Evolutionary conservation across 2,888 invertebrate species (phyloP).

Genomic region (Chrysolina americana): DNA sequence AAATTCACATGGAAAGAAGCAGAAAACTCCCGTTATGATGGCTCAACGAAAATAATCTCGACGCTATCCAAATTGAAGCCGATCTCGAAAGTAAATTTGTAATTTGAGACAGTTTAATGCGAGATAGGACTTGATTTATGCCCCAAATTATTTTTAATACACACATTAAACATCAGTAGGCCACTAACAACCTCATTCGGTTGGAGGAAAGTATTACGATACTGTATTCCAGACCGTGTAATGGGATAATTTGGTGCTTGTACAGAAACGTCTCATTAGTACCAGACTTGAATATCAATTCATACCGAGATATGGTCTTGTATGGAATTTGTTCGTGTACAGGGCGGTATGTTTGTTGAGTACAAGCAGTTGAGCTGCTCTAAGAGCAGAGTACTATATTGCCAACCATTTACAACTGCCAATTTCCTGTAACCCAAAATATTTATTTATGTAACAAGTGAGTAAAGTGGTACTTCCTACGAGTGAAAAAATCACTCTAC

Average conservation of each 20-base stretch:
- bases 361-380: background rate
- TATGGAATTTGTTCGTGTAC: background rate
- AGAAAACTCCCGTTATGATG: constrained; percentile 25
- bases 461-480: no score
- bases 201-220: constrained; percentile 22
- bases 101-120: constrained; percentile 29
- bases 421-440: no score
- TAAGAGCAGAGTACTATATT: no score
- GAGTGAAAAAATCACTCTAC: no score
- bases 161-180: constrained; percentile 29
- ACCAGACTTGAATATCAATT: constrained; percentile 7
- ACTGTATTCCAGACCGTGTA: constrained; percentile 17
- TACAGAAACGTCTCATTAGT: constrained; percentile 19
- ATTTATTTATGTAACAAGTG: no score
- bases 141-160: constrained; percentile 32
- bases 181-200: constrained; percentile 31
- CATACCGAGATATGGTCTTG: background rate
- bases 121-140: constrained; percentile 24
- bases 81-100: constrained; percentile 30
- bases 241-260: constrained; percentile 5
- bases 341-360: background rate
- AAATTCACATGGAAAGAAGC: constrained; percentile 7
- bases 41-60: constrained; percentile 13
- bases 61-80: constrained; percentile 21
- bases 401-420: no score